Percentiles rank a stretch among this genome's conserved stretches.
phyloP scores from a whole-genome alignment of 2,888 invertebrate species.

The Crematogaster levior region DNA sequence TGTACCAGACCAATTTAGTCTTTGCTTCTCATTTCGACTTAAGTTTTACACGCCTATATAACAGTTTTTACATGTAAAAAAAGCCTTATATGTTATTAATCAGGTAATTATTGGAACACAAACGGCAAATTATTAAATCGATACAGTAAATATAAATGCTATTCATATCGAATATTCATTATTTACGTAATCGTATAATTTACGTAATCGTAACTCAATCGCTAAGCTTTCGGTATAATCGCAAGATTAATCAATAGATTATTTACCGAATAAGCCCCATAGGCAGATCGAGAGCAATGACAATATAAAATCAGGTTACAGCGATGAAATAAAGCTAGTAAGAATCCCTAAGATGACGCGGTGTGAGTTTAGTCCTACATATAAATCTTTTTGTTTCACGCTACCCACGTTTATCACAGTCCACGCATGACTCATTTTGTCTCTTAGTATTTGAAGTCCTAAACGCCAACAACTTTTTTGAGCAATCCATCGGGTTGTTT shows the following conservation, averaged over 20 bases:
- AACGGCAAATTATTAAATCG: constrained; percentile 69
- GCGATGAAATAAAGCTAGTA: constrained; percentile 68
- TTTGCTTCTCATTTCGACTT: constrained; percentile 32
- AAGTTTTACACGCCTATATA: constrained; percentile 38
- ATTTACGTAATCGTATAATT: constrained; percentile 48
- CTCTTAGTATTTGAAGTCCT: constrained; percentile 82
- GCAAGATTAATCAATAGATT: constrained; percentile 7
- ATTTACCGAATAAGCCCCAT: constrained; percentile 72
- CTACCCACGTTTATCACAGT: constrained; percentile 84
- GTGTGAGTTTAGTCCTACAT: constrained; percentile 74
- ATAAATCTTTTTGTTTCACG: constrained; percentile 76
- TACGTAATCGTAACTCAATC: constrained; percentile 15
- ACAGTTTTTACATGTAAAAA: constrained; percentile 55
- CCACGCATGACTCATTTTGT: constrained; percentile 85
- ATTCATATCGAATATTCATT: constrained; percentile 41
- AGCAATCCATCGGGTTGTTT: constrained; percentile 82
- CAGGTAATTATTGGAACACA: constrained; percentile 72
- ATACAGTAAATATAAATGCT: constrained; percentile 69
- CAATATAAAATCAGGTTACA: constrained; percentile 57
- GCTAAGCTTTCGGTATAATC: constrained; percentile 6
- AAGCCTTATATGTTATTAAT: constrained; percentile 61
- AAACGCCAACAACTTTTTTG: constrained; percentile 85
- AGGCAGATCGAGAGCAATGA: constrained; percentile 67
- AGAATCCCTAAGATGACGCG: constrained; percentile 64
- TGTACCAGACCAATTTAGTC: constrained; percentile 49